Conservation (phyloP, 2,888 invertebrate genomes). For the Pammene fasciana region DNA sequence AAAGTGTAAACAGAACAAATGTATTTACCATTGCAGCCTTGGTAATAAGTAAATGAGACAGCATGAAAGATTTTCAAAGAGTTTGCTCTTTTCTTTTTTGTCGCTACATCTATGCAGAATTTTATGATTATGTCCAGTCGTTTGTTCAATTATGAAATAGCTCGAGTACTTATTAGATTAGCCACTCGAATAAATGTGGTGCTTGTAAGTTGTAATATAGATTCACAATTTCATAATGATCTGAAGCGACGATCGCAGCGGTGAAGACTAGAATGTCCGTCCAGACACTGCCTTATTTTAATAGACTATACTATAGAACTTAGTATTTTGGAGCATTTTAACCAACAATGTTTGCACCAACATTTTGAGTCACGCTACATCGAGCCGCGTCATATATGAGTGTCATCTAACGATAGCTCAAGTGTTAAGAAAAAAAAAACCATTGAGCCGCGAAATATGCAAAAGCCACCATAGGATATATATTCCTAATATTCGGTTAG, state of each 20-base stretch:
- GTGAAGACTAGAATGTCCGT: constrained; percentile 48
- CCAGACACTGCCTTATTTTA: constrained; percentile 56
- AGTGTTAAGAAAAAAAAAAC: neutral
- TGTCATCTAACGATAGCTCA: neutral
- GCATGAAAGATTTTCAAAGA: too few species aligned
- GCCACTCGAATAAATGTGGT: constrained; percentile 9
- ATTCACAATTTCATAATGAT: constrained; percentile 27
- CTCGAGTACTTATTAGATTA: neutral
- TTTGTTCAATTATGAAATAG: neutral
- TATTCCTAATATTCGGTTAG: neutral
- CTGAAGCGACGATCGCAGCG: constrained; percentile 14
- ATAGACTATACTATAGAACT: constrained; percentile 34
- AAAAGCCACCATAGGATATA: neutral
- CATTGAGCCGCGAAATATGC: constrained; percentile 2
- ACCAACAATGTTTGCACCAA: constrained; percentile 18
- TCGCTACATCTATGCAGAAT: neutral
- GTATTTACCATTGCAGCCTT: too few species aligned
- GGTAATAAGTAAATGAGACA: too few species aligned
- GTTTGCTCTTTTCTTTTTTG: neutral
- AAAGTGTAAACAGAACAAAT: too few species aligned
- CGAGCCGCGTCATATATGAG: neutral
- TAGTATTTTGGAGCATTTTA: constrained; percentile 49
- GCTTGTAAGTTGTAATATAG: neutral
- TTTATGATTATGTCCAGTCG: constrained; percentile 5
- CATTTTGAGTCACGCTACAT: constrained; percentile 7